These are phyloP conservation scores for Coptotermes formosanus DNA, from an alignment of 1,140 invertebrate genomes.

Conservation along the genomic window DNA sequence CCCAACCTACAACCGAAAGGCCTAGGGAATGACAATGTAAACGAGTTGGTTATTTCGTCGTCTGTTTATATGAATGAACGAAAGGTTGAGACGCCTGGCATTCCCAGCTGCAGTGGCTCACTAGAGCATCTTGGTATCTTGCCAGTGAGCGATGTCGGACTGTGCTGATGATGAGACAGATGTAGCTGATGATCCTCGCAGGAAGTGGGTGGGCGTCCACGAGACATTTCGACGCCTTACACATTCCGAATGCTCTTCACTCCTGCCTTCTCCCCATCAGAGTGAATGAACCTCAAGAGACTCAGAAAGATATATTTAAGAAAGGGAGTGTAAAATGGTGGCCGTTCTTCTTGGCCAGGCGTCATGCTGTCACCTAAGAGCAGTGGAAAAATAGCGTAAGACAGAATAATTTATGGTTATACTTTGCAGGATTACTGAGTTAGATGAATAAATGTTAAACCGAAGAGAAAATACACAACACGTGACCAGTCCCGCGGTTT, in stretches of 20 bases:
- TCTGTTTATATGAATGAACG: constrained; percentile 11
- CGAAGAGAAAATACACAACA: no score
- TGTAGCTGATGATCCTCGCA: not conserved
- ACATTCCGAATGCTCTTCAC: not conserved
- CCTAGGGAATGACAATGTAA: not conserved
- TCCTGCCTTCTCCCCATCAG: not conserved
- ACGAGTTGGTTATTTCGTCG: not conserved
- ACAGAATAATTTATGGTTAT: not conserved
- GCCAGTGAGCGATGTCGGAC: constrained; percentile 7
- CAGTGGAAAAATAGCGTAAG: not conserved
- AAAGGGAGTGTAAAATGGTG: not conserved
- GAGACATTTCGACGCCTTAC: constrained; percentile 8
- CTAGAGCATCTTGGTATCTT: not conserved
- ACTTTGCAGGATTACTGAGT: not conserved
- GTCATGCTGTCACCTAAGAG: not conserved
- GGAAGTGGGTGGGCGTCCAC: constrained; percentile 8
- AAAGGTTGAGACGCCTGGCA: not conserved
- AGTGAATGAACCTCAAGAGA: constrained; percentile 15
- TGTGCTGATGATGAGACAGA: not conserved
- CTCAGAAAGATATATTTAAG: not conserved
- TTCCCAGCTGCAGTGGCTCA: not conserved
- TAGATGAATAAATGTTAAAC: no score
- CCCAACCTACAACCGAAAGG: no score
- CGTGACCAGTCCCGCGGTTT: no score
- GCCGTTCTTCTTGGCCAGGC: not conserved